These are phyloP conservation scores for Dolichotis patagonum DNA, from an alignment of 2,113 vertebrate species.

Conservation along the genomic window DNA sequence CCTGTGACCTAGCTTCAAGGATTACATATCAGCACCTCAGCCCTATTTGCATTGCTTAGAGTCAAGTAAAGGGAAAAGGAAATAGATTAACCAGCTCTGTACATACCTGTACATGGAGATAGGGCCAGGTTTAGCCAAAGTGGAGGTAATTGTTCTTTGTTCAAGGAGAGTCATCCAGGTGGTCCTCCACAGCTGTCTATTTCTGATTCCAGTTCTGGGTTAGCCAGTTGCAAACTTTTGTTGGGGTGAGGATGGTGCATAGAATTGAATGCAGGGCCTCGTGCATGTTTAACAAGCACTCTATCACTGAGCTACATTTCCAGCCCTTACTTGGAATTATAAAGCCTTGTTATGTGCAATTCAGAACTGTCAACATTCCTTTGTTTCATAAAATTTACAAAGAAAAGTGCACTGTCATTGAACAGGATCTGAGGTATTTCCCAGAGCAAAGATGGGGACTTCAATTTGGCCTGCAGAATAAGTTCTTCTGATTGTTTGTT, in stretches of 20 bases:
- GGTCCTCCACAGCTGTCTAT: neutral
- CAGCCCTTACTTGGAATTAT: constrained; percentile 10
- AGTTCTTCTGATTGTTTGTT: neutral
- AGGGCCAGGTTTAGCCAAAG: no score
- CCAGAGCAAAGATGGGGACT: neutral
- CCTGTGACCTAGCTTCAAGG: no score
- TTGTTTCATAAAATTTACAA: neutral
- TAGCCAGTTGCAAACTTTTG: neutral
- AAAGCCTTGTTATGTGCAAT: neutral
- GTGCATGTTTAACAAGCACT: neutral
- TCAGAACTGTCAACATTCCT: constrained; percentile 3
- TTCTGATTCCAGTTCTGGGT: constrained; percentile 15
- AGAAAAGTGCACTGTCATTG: neutral
- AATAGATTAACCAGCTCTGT: no score
- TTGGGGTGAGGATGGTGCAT: neutral
- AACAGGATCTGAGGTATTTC: neutral
- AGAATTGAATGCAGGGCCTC: neutral
- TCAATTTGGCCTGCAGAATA: neutral
- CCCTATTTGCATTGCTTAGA: no score
- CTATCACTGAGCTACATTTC: neutral
- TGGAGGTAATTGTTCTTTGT: no score
- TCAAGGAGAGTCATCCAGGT: no score
- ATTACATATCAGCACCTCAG: no score
- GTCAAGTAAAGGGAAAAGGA: no score
- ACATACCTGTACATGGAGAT: no score